A percentile compares a stretch with the other conserved stretches of the same genome.
phyloP scores from a whole-genome alignment of 2,888 invertebrate genomes.

The Schizotus pectinicornis region DNA sequence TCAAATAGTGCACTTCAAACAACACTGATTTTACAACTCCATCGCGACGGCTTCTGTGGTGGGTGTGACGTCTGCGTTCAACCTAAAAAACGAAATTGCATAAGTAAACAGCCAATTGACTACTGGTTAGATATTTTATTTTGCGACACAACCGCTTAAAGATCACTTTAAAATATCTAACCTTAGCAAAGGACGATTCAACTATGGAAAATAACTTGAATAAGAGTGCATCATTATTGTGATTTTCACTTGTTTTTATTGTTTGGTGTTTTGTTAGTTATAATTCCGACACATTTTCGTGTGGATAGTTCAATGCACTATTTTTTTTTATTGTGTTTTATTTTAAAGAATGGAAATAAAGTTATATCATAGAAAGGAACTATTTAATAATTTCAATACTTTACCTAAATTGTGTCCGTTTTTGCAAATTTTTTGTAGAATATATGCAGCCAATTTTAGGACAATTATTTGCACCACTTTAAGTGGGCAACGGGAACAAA shows the following conservation, averaged over 20 bases:
- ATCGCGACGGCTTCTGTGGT: neutral
- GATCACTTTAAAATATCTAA: slow-evolving; percentile 24
- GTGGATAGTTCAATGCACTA: neutral
- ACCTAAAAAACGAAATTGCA: slow-evolving; percentile 23
- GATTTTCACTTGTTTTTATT: slow-evolving; percentile 3
- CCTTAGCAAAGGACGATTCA: slow-evolving; percentile 5
- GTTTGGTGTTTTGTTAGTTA: neutral
- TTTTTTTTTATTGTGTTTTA: slow-evolving; percentile 5
- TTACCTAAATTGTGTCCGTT: slow-evolving; percentile 29
- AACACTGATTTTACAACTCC: too few species aligned
- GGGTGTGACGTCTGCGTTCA: slow-evolving; percentile 1
- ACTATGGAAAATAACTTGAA: slow-evolving; percentile 11
- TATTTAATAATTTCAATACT: slow-evolving; percentile 28
- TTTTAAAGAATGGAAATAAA: slow-evolving; percentile 12
- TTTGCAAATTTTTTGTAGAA: slow-evolving; percentile 19
- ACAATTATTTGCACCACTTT: slow-evolving; percentile 22
- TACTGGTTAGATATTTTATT: slow-evolving; percentile 20
- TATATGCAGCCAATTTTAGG: slow-evolving; percentile 28
- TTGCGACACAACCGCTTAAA: neutral
- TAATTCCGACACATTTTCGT: slow-evolving; percentile 2
- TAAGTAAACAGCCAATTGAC: slow-evolving; percentile 4
- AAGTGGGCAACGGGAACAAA: slow-evolving; percentile 21
- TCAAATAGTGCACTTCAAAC: too few species aligned
- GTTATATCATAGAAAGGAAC: slow-evolving; percentile 26
- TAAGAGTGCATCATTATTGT: slow-evolving; percentile 16